phyloP scores from a whole-genome alignment of 2,113 vertebrate species.

The Struthio camelus region DNA sequence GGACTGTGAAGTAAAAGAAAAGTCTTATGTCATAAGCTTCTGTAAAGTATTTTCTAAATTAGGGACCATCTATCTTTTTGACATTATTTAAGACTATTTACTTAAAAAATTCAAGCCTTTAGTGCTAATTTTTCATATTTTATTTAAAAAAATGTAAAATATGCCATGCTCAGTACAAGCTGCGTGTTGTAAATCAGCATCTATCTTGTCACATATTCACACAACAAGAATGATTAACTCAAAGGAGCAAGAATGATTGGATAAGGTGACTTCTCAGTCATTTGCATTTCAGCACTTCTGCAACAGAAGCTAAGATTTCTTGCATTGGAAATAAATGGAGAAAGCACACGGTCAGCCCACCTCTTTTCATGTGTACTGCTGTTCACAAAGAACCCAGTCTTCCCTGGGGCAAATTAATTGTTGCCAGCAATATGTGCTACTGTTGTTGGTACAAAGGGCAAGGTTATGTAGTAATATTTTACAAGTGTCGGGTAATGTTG shows the following conservation, averaged over 20 bases:
- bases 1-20: background rate
- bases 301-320: background rate
- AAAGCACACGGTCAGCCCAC: background rate
- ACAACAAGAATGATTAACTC: background rate
- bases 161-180: background rate
- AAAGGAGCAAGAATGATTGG: background rate
- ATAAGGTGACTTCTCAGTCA: background rate
- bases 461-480: constrained; percentile 48
- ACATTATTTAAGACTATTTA: background rate
- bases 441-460: constrained; percentile 27
- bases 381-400: background rate
- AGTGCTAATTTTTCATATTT: background rate
- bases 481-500: background rate
- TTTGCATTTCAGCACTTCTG: background rate
- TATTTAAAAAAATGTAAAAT: background rate
- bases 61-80: background rate
- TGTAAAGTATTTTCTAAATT: background rate
- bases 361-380: background rate
- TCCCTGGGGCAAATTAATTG: constrained; percentile 11
- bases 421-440: background rate
- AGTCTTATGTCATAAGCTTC: background rate
- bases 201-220: background rate
- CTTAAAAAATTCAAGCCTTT: background rate
- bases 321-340: background rate
- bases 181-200: background rate